These are phyloP conservation scores for Rhabdomys pumilio DNA, from an alignment of 2,797 vertebrate genomes.

Conservation along the genomic window DNA sequence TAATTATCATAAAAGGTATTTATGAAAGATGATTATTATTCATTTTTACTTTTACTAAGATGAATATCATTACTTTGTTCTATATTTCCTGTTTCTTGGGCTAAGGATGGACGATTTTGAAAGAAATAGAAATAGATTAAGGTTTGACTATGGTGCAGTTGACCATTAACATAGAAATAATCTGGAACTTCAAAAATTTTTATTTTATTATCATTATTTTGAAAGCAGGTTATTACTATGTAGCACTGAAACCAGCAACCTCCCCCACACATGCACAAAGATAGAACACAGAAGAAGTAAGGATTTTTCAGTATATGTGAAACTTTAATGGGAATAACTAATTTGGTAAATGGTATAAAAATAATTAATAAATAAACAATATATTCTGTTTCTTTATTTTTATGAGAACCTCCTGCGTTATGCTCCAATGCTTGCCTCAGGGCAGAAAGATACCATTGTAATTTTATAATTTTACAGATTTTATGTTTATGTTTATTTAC, in stretches of 20 bases:
- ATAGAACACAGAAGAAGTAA: neutral
- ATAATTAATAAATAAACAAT: neutral
- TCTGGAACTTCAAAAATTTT: neutral
- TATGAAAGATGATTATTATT: slow-evolving; percentile 13
- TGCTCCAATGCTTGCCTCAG: neutral
- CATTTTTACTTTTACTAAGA: slow-evolving; percentile 38
- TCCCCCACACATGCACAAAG: neutral
- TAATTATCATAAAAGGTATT: slow-evolving; percentile 19
- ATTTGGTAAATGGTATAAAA: neutral
- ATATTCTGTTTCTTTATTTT: neutral
- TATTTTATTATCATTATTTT: neutral
- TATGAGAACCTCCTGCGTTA: neutral
- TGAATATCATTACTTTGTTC: slow-evolving; percentile 1
- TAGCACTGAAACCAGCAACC: neutral
- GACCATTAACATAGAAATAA: slow-evolving; percentile 13
- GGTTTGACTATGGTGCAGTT: neutral
- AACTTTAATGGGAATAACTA: neutral
- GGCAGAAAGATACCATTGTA: neutral
- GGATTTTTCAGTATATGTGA: neutral
- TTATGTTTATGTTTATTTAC: slow-evolving; percentile 45
- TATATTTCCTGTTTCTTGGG: neutral
- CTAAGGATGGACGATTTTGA: neutral
- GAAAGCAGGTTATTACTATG: neutral
- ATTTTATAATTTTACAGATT: neutral
- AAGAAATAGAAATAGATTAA: slow-evolving; percentile 52